Evolutionary conservation across 2,797 vertebrate species (phyloP).

Genomic region (Anguilla pacifica): DNA sequence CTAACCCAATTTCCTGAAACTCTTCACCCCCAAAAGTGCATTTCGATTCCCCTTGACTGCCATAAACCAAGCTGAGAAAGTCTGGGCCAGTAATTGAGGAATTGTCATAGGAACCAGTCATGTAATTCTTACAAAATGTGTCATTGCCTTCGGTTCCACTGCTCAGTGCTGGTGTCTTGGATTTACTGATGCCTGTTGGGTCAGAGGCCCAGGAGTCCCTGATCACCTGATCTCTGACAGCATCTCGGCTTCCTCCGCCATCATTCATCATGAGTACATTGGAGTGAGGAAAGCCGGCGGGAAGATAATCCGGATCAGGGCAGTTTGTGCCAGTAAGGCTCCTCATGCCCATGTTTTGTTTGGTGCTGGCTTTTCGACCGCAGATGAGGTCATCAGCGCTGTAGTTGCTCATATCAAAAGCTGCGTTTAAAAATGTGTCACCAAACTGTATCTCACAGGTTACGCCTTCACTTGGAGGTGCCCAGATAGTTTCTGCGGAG

Average conservation of each 20-base stretch:
- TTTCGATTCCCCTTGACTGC: conserved; percentile 31
- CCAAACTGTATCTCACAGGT: conserved; percentile 38
- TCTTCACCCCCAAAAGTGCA: neutral
- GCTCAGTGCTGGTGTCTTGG: neutral
- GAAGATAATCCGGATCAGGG: conserved; percentile 1
- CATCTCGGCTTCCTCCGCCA: neutral
- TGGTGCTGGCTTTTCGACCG: neutral
- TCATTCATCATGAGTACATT: neutral
- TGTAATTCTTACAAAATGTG: neutral
- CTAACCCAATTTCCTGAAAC: conserved; percentile 2
- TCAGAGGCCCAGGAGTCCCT: neutral
- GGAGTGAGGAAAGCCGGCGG: conserved; percentile 3
- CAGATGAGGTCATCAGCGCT: neutral
- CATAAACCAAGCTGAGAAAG: conserved; percentile 18
- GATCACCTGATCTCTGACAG: neutral
- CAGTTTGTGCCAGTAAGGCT: neutral
- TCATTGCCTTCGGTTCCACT: neutral
- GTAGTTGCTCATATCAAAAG: conserved; percentile 1
- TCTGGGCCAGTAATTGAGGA: neutral
- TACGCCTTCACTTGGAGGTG: conserved; percentile 42
- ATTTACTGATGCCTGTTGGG: neutral
- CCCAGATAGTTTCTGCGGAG: conserved; percentile 55
- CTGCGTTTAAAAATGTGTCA: conserved; percentile 29
- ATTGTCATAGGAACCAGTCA: neutral
- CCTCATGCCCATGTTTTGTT: neutral